Percentiles rank a stretch among this genome's conserved stretches.
Conservation (phyloP, 2,797 vertebrate species). For the Semaprochilodus insignis region DNA sequence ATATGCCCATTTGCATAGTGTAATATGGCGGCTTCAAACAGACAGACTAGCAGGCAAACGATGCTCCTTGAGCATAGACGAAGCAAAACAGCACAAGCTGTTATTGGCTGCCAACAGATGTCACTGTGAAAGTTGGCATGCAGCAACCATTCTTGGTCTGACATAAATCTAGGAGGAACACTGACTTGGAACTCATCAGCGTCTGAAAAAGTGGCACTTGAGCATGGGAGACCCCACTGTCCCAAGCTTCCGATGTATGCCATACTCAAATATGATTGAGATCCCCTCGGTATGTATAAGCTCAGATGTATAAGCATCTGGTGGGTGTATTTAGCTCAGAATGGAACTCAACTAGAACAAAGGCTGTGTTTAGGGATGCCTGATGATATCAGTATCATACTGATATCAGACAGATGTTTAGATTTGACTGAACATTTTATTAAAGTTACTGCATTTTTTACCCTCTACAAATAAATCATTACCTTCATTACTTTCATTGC, state of each 20-base stretch:
- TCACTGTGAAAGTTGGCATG: slow-evolving; percentile 81
- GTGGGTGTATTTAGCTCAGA: not conserved
- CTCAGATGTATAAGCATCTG: not conserved
- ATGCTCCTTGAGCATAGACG: slow-evolving; percentile 75
- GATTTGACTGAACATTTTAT: too few species aligned
- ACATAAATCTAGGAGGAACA: slow-evolving; percentile 77
- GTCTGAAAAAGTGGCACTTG: not conserved
- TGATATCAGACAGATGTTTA: too few species aligned
- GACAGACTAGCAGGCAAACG: slow-evolving; percentile 72
- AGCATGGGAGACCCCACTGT: slow-evolving; percentile 1
- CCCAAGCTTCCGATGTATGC: not conserved
- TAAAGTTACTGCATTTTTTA: too few species aligned
- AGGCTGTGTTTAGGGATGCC: not conserved
- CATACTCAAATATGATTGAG: not conserved
- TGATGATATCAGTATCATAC: too few species aligned
- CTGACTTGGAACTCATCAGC: slow-evolving; percentile 59
- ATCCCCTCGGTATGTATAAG: not conserved
- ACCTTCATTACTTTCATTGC: too few species aligned
- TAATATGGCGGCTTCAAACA: slow-evolving; percentile 74
- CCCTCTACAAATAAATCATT: too few species aligned
- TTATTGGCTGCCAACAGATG: slow-evolving; percentile 84
- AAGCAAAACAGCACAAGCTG: slow-evolving; percentile 77
- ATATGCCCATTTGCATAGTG: slow-evolving; percentile 45
- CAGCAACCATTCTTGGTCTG: slow-evolving; percentile 75
- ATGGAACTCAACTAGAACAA: not conserved